These are phyloP conservation scores for Mylabris sibirica DNA, from an alignment of 2,888 invertebrate genomes.

Conservation along the genomic window DNA sequence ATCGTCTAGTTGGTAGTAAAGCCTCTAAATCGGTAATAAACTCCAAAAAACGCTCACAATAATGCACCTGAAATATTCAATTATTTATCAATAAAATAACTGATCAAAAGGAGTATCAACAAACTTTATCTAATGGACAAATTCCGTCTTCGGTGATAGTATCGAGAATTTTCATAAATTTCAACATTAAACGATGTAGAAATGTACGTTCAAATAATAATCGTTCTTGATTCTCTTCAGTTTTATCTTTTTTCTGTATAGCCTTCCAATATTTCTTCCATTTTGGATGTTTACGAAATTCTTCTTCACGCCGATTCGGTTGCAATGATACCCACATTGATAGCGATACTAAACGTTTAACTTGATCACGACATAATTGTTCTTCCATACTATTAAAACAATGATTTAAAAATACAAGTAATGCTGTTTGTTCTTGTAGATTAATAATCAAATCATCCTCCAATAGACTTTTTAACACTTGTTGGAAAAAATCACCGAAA, in stretches of 20 bases:
- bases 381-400: constrained; percentile 99
- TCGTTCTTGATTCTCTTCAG: constrained; percentile 69
- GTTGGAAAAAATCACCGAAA: constrained; percentile 83
- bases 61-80: constrained; percentile 67
- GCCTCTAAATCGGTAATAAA: constrained; percentile 96
- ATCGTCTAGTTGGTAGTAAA: constrained; percentile 91
- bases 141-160: constrained; percentile 72
- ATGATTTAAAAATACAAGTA: constrained; percentile 93
- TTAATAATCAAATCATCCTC: constrained; percentile 65
- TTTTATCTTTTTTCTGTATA: constrained; percentile 84
- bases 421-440: constrained; percentile 82
- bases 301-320: constrained; percentile 81
- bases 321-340: constrained; percentile 94
- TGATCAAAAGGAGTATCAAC: background rate
- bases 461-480: constrained; percentile 79
- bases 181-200: constrained; percentile 83
- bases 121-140: constrained; percentile 63
- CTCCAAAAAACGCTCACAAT: constrained; percentile 96
- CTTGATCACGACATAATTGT: constrained; percentile 89
- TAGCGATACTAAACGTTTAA: constrained; percentile 85
- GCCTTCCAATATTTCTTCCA: constrained; percentile 93
- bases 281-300: constrained; percentile 85
- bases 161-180: constrained; percentile 85
- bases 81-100: constrained; percentile 9
- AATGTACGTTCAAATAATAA: constrained; percentile 87